Base-by-base conservation (phyloP, 1,140 invertebrate genomes). In the Zaprionus camerounensis region DNA sequence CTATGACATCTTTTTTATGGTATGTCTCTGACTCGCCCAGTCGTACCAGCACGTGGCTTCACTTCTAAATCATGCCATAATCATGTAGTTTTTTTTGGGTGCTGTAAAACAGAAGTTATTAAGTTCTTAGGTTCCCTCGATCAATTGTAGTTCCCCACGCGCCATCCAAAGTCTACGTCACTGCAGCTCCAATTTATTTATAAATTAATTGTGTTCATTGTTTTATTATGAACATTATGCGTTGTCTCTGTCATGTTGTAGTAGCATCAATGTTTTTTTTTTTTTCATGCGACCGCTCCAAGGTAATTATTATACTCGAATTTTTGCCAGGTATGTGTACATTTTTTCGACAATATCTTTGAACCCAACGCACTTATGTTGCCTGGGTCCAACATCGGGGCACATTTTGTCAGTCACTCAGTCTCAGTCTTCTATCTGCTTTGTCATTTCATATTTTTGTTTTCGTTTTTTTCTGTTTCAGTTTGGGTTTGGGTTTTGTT, bases 221-320 rank as follows among this genome's bases (percentile, higher is more conserved):
- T 66, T 66, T 62, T 58, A 56, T 56, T 59, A 59, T 71, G 71
- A 44, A 41, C 34, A 76, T 75, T 81, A 62, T 49, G 58, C 53
- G 73, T 41, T 46, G 64, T 69, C 70, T 59, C 80, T 78, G 81
- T 70, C 79, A 73, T 70, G 68, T 80, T 73, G 69, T 57, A 66
- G 82, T 85, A 82, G 82, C 82, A 85, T 86, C 71, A 71, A 79
- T 86, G 78, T 65, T 71, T 46, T 34, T 34, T 31, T 31, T 31
- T 31, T 3, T n/a, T n/a, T n/a, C n/a, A n/a, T 20, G 20, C 31
- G 46, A 41, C 49, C 49, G 69, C 46, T 63, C 80, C 84, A 87
- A 87, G 85, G 84, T 88, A 88, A 88, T 81, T 78, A 78, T 78
- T 70, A 88, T 80, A 55, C 75, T 64, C 76, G 70, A 44, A 65